A percentile compares a stretch with the other conserved stretches of the same genome.
These are phyloP conservation scores for Anser brachyrhynchus DNA, from an alignment of 2,113 vertebrate genomes.

Conservation along the genomic window DNA sequence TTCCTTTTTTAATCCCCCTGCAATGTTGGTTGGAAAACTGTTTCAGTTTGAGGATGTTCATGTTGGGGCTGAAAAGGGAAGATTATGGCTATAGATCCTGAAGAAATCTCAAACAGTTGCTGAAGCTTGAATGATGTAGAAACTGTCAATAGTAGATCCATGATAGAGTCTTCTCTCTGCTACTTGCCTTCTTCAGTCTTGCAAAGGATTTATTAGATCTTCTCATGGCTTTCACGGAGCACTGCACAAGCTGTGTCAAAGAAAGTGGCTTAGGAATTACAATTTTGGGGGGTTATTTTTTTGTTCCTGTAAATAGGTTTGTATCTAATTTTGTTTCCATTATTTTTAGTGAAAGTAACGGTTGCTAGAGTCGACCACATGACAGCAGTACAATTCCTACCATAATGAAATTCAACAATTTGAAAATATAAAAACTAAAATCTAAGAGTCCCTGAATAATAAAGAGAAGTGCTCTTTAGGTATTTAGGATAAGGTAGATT, in stretches of 20 bases:
- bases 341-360: neutral
- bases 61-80: neutral
- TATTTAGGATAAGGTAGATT: neutral
- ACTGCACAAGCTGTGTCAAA: neutral
- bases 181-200: neutral
- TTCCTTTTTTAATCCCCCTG: neutral
- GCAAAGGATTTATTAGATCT: neutral
- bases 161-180: neutral
- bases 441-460: neutral
- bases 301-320: neutral
- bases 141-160: neutral
- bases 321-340: neutral
- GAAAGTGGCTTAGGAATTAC: neutral
- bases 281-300: neutral
- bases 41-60: neutral
- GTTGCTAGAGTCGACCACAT: neutral
- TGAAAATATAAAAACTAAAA: neutral
- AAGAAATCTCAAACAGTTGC: neutral
- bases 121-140: neutral
- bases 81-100: neutral
- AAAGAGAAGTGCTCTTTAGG: neutral
- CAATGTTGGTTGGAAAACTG: neutral
- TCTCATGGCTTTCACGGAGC: neutral
- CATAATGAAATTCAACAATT: neutral
- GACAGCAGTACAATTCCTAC: neutral